phyloP scores from a whole-genome alignment of 1,140 invertebrate species.

The Calycopis cecrops region DNA sequence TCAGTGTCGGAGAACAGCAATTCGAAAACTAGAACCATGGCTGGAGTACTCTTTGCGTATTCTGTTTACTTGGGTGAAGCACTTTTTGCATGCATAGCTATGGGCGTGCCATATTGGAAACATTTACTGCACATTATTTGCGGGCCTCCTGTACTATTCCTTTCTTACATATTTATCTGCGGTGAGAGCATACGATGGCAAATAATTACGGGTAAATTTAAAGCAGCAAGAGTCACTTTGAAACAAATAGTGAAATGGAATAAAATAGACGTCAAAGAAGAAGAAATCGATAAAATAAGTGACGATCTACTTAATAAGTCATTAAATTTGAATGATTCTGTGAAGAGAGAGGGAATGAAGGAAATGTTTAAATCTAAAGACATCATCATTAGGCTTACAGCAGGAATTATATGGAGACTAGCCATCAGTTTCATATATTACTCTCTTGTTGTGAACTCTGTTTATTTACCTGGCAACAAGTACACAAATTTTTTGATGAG shows the following conservation, averaged over 20 bases:
- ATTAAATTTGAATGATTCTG: constrained; percentile 32
- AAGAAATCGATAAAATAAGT: constrained; percentile 37
- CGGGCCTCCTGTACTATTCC: constrained; percentile 77
- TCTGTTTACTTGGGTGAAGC: constrained; percentile 84
- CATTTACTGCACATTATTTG: constrained; percentile 81
- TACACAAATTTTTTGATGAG: constrained; percentile 82
- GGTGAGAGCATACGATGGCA: constrained; percentile 85
- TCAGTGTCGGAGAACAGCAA: constrained; percentile 85
- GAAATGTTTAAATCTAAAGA: constrained; percentile 43
- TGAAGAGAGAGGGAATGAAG: constrained; percentile 33
- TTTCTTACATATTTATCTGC: constrained; percentile 77
- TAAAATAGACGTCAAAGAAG: constrained; percentile 39
- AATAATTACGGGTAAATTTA: constrained; percentile 79
- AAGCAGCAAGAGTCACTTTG: constrained; percentile 77
- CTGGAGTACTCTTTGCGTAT: constrained; percentile 80
- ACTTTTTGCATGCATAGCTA: constrained; percentile 79
- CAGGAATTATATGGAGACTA: constrained; percentile 77
- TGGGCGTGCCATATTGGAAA: constrained; percentile 83
- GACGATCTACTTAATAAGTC: constrained; percentile 36
- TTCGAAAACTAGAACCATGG: constrained; percentile 80
- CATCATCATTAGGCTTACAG: constrained; percentile 39
- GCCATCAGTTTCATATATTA: constrained; percentile 85
- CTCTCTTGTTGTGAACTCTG: constrained; percentile 85
- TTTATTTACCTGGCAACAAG: constrained; percentile 81
- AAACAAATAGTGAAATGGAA: constrained; percentile 79